Conservation (phyloP, 2,888 invertebrate species). For the Chloroclystis v-ata region DNA sequence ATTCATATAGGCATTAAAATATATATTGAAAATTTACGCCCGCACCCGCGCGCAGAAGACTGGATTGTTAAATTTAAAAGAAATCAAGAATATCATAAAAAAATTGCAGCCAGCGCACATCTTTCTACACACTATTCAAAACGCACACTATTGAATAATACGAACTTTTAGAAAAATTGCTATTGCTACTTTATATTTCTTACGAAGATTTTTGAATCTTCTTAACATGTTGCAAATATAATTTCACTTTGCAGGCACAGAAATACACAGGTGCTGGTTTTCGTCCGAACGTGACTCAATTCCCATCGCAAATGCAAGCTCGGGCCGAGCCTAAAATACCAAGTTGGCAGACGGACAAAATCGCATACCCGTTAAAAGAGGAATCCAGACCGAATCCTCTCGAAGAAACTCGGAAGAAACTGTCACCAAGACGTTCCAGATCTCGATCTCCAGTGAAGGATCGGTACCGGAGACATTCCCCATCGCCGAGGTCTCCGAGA, state of each 20-base stretch:
- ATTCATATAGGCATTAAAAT: too few relatives aligned
- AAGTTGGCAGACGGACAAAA: conserved; percentile 42
- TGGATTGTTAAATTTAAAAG: too few relatives aligned
- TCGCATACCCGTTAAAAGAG: conserved; percentile 28
- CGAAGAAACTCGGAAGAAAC: conserved; percentile 21
- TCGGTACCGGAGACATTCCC: conserved; percentile 54
- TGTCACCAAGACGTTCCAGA: conserved; percentile 45
- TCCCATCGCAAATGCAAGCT: conserved; percentile 35
- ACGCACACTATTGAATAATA: too few relatives aligned
- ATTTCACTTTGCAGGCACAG: conserved; percentile 70
- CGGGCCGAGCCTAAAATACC: conserved; percentile 33
- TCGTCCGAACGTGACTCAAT: conserved; percentile 49
- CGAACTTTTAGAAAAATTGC: too few relatives aligned
- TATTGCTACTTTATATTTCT: neutral
- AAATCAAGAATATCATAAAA: too few relatives aligned
- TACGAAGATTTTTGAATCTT: conserved; percentile 5
- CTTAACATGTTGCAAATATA: conserved; percentile 45
- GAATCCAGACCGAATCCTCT: conserved; percentile 35
- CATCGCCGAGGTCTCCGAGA: conserved; percentile 54
- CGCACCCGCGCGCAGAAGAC: too few relatives aligned
- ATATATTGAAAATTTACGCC: too few relatives aligned
- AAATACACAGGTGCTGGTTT: conserved; percentile 63
- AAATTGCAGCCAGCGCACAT: too few relatives aligned
- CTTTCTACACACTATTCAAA: too few relatives aligned
- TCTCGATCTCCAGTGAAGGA: conserved; percentile 57